Evolutionary conservation across 2,113 vertebrate genomes (phyloP), one percentile per base, ranked within the genome.

Genomic region (Tapirus terrestris): DNA sequence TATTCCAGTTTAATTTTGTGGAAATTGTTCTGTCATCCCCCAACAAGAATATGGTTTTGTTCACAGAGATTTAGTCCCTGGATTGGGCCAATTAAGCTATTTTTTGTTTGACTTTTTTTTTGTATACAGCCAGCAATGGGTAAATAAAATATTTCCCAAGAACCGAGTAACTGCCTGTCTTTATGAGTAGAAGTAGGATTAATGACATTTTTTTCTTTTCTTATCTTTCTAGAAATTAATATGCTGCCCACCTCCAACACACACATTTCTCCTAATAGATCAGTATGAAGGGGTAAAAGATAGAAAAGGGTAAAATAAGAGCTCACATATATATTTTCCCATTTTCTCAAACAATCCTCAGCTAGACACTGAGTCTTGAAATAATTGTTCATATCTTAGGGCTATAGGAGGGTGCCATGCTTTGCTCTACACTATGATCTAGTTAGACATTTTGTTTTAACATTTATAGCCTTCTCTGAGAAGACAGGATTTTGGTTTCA

Each of bases 141-240:
- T 94, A 96, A 94, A 93, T 97, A 92, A 92, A 96, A 96, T 94
- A 96, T 89, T 96, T 98, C 53, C 61, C 51, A 82, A 93, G 91
- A 93, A 39, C 31, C 36, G 81, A 82, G 87, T 80, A 87, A 85
- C 82, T 97, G 43, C 36, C 86, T 82, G 81, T 90, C 85, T 91
- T 79, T 93, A 67, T 95, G 60, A 94, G 36, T 84, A 91, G 36
- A 96, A 87, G 73, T 97, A 27, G 25, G 76, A 79, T 91, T 84
- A 77, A 88, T 94, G 82, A 82, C 14, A 39, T 81, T 91, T 91
- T 93, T 61, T 86, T 72, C 25, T 89, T 85, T 81, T 92, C 17
- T 63, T 75, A 36, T 94, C 70, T 82, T 95, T 92, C 67, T 88
- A 84, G 76, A 97, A 94, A 84, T 92, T 87, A 92, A 80, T 90